Conservation (phyloP, 2,888 invertebrate species). For the Brachyopa scutellaris region DNA sequence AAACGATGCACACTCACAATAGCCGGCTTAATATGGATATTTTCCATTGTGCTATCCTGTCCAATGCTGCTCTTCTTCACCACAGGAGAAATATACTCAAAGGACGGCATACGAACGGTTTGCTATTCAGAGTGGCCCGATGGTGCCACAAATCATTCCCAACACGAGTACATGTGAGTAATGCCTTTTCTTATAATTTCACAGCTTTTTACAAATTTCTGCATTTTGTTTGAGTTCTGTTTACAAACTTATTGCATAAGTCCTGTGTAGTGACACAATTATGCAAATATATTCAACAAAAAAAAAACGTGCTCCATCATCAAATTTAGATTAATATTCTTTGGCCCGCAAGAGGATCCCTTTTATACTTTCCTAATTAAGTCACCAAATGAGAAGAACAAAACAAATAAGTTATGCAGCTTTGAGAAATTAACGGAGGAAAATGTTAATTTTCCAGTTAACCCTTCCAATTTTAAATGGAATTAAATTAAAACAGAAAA, state of each 20-base stretch:
- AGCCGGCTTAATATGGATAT: conserved; percentile 91
- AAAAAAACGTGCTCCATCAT: background rate
- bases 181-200: too few relatives aligned
- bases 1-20: conserved; percentile 91
- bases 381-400: background rate
- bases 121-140: conserved; percentile 95
- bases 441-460: conserved; percentile 6
- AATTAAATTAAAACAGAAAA: background rate
- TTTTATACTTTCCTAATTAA: background rate
- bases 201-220: background rate
- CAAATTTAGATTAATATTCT: conserved; percentile 4
- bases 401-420: too few relatives aligned
- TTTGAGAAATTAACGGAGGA: conserved; percentile 3
- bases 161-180: conserved; percentile 90
- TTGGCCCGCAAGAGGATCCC: background rate
- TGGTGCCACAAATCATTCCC: conserved; percentile 87
- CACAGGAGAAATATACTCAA: conserved; percentile 85
- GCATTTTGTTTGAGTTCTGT: background rate
- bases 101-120: conserved; percentile 86
- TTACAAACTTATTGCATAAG: background rate
- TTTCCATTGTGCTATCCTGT: conserved; percentile 90
- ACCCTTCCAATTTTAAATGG: conserved; percentile 14
- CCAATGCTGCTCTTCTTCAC: conserved; percentile 93
- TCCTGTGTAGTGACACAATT: background rate
- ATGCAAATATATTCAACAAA: background rate